Base-by-base conservation (phyloP, 2,797 vertebrate species). In the Anisognathus igniventris region DNA sequence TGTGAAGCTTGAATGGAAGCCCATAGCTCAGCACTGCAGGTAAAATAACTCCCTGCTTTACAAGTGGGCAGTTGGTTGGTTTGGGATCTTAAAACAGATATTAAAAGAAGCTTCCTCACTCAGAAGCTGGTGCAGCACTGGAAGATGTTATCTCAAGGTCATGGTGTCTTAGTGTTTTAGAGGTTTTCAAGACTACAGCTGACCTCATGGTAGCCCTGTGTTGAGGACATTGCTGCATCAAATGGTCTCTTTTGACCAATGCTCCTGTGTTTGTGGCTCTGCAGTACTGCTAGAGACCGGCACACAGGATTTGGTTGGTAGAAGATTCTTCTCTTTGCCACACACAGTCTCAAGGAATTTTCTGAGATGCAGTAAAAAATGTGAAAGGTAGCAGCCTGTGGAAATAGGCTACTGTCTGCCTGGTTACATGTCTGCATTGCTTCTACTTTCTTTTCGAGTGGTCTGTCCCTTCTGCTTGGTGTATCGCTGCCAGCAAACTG, bases 191-290 rank as follows among this genome's bases (percentile, higher is more conserved):
- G 25, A 23, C 45, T 44, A n/a, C 45, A 56, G 51, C 62, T 51
- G 74, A 51, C 11, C 28, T 73, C 10, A 10, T 13, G 14, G 10
- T 16, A 62, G 56, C 27, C 74, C 28, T 0, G 0, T 51, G 28
- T 19, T 31, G 31, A 83, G 30, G n/a, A 9, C 4, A 1, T 13
- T 60, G 40, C 45, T 88, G 39, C 14, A 24, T 71, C 65, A 57
- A 44, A 24, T 1, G 0, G 10, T 64, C 30, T 64, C 53, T 73
- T 54, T 56, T 56, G 51, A 56, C 8, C 65, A 40, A 0, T 0
- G 0, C 44, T 85, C 56, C n/a, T 33, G 5, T 39, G 24, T 73
- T 51, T 73, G 56, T 79, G 71, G 16, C n/a, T 84, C 50, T 37
- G 30, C 33, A 48, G 40, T 31, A 44, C n/a, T 79, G 12, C 39